Evolutionary conservation across 1,140 invertebrate genomes (phyloP), one percentile per base, ranked within the genome.

Genomic region (Cotesia typhae): DNA sequence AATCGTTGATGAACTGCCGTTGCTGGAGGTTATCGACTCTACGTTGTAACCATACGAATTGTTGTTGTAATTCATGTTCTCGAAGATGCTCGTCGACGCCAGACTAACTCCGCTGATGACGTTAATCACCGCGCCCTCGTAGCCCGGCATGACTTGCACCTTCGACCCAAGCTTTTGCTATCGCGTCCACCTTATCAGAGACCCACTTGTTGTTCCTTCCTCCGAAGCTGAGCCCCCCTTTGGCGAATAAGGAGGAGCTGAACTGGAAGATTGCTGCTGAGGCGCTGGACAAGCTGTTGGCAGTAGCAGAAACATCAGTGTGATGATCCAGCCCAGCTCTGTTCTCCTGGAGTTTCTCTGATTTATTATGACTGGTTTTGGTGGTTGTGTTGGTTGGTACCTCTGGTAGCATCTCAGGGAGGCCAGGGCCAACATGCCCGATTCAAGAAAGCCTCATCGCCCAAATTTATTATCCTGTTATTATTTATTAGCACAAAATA

Each of bases 361-460:
- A 47, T 47, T 28, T 28, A 28, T 28, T 28, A 28, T 28, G 28
- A 28, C 28, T 28, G 28, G 28, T 28, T 28, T 28, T 28, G n/a
- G 36, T 72, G 37, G 17, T 61, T 28, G 7, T 63, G 60, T 41
- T 66, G 66, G 41, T 71, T 66, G 63, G 64, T 74, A 66, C 75
- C 75, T 79, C 79, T 81, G 79, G 83, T 84, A 81, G 84, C 85
- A 87, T 87, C 79, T 85, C 84, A 82, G 65, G 20, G 67, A 83
- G 80, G 83, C 79, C 82, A 82, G 78, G 78, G 82, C 78, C 81
- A 81, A 81, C 81, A 86, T 84, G 80, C 84, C 84, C 84, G 80
- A 79, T 83, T 84, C 81, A 84, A 77, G 82, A 82, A 80, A 66
- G 79, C 76, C 75, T 81, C 80, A 83, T 81, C 71, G 74, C 76